Conservation (phyloP, 2,888 invertebrate genomes). For the Amphipoea lucens region DNA sequence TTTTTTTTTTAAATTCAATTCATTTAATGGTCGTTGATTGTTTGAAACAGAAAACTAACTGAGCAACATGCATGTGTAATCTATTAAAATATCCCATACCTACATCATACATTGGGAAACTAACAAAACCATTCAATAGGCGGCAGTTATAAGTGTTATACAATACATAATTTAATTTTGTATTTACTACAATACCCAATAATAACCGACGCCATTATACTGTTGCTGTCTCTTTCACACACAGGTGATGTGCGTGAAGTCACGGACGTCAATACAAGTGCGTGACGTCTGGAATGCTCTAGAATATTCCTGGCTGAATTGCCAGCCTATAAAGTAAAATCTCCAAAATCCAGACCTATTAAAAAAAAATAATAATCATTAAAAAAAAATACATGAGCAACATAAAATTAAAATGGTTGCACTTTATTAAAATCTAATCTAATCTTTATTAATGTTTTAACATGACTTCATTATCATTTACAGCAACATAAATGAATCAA, state of each 20-base stretch:
- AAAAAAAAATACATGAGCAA: background rate
- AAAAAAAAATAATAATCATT: background rate
- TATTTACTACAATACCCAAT: too few species aligned
- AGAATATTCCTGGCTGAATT: slow-evolving; percentile 13
- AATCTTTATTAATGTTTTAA: background rate
- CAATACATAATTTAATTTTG: too few species aligned
- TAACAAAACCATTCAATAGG: too few species aligned
- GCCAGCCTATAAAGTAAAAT: slow-evolving; percentile 17
- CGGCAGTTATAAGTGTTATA: too few species aligned
- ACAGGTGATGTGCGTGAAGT: background rate
- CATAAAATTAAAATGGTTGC: background rate
- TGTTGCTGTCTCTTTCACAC: slow-evolving; percentile 11
- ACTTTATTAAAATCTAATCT: background rate
- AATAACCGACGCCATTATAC: background rate
- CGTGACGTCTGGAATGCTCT: slow-evolving; percentile 7
- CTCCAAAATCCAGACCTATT: background rate
- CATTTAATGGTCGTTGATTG: too few species aligned
- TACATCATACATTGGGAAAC: too few species aligned
- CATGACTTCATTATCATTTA: background rate
- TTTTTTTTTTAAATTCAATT: too few species aligned
- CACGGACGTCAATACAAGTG: background rate
- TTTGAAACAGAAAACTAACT: too few species aligned
- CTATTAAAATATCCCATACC: too few species aligned
- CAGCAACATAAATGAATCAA: background rate
- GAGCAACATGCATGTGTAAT: too few species aligned